These are phyloP conservation scores for Drosophila serrata DNA, from an alignment of 1,140 invertebrate species.

Conservation along the genomic window DNA sequence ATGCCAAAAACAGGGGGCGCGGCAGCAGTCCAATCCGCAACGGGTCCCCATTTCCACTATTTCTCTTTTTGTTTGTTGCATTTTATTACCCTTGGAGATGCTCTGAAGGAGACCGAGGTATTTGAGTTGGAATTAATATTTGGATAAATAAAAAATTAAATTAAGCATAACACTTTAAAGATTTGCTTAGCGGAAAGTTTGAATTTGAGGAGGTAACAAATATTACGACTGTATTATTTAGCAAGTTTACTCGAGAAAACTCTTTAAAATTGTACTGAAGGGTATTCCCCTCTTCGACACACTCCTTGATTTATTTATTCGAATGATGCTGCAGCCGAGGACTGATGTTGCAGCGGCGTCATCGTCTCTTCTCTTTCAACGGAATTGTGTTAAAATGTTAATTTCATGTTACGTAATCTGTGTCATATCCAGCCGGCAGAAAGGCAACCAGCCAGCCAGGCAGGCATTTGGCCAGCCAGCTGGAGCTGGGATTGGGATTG, in stretches of 20 bases:
- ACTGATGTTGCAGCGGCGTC: slow-evolving; percentile 51
- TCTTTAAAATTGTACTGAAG: neutral
- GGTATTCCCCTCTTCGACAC: slow-evolving; percentile 1
- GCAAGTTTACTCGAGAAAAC: neutral
- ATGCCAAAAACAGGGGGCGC: slow-evolving; percentile 22
- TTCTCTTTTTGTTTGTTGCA: slow-evolving; percentile 14
- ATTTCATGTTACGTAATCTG: slow-evolving; percentile 81
- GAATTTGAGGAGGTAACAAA: too few relatives aligned
- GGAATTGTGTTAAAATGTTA: slow-evolving; percentile 84
- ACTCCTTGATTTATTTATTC: slow-evolving; percentile 20
- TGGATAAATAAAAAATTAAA: neutral
- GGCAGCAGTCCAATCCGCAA: slow-evolving; percentile 38
- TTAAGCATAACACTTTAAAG: neutral
- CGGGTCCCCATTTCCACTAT: slow-evolving; percentile 55
- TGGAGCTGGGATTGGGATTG: slow-evolving; percentile 45
- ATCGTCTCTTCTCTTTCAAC: slow-evolving; percentile 60
- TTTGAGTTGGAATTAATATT: neutral
- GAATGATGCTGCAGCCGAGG: slow-evolving; percentile 16
- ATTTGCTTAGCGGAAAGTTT: neutral
- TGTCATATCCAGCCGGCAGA: slow-evolving; percentile 73
- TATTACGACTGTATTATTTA: too few relatives aligned
- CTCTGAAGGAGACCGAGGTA: neutral
- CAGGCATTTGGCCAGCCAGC: slow-evolving; percentile 39
- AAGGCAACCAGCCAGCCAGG: slow-evolving; percentile 30
- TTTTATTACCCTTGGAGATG: slow-evolving; percentile 22